Evolutionary conservation across 2,113 vertebrate species (phyloP).

Genomic region (Hystrix cristata): DNA sequence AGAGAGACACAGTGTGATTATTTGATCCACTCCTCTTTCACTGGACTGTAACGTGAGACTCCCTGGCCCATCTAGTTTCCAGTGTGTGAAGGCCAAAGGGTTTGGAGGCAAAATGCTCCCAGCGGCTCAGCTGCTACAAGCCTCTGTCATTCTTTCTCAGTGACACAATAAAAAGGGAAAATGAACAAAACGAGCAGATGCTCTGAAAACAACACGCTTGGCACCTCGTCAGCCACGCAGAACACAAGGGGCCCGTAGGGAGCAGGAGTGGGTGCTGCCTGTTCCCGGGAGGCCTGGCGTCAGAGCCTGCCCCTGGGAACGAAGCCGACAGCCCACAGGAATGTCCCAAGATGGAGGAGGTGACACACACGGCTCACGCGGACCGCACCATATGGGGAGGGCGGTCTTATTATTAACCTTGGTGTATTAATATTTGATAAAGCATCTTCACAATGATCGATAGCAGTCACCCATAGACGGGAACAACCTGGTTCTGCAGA

Average conservation of each 20-base stretch:
- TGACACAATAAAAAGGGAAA: not conserved
- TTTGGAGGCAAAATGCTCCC: conserved; percentile 36
- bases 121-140: not conserved
- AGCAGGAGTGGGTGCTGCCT: not conserved
- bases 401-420: conserved; percentile 78
- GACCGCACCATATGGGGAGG: not conserved
- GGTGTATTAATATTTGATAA: conserved; percentile 79
- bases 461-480: conserved; percentile 51
- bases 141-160: conserved; percentile 39
- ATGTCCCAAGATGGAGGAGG: conserved; percentile 63
- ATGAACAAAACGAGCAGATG: conserved; percentile 62
- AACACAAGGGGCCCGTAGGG: not conserved
- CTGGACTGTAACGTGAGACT: conserved; percentile 45
- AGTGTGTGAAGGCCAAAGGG: conserved; percentile 37
- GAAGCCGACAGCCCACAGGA: conserved; percentile 26
- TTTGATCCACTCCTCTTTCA: conserved; percentile 12
- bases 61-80: conserved; percentile 40
- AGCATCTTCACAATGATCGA: conserved; percentile 65
- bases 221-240: not conserved
- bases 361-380: conserved; percentile 54
- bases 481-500: conserved; percentile 38
- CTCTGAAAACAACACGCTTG: conserved; percentile 42
- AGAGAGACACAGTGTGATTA: not conserved
- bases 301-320: conserved; percentile 41
- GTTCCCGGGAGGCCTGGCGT: conserved; percentile 10